These are phyloP conservation scores for Diacarnus erythraeanus DNA, from an alignment of 37 sponge, comb jelly and placozoan genomes.

Conservation along the genomic window DNA sequence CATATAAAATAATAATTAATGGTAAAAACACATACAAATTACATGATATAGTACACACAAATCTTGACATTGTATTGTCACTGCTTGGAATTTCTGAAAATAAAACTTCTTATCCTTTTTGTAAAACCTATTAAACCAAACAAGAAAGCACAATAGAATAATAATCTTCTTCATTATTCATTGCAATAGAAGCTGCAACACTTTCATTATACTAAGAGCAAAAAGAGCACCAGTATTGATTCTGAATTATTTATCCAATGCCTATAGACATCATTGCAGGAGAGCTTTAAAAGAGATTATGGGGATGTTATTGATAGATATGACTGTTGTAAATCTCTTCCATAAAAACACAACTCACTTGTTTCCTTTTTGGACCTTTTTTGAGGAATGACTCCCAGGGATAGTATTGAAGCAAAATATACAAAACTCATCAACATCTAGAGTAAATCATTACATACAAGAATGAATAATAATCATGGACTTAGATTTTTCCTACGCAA, in stretches of 20 bases:
- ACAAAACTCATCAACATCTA: constrained; percentile 86
- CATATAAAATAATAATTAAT: too few species aligned
- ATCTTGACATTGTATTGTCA: neutral
- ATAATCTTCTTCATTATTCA: too few species aligned
- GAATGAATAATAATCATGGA: neutral
- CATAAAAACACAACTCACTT: neutral
- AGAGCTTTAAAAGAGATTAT: too few species aligned
- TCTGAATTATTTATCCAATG: too few species aligned
- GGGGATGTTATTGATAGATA: too few species aligned
- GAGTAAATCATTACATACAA: neutral
- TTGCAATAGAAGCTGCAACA: too few species aligned
- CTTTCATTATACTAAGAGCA: too few species aligned
- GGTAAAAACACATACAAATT: too few species aligned
- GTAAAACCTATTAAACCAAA: neutral
- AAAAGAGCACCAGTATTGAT: too few species aligned
- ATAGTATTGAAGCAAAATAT: constrained; percentile 86
- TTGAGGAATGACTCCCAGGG: constrained; percentile 11
- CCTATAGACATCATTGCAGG: too few species aligned
- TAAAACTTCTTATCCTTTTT: neutral
- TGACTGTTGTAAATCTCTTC: neutral
- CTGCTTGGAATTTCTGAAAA: neutral
- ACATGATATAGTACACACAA: too few species aligned
- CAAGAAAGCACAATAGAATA: too few species aligned
- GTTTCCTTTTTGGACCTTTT: neutral
- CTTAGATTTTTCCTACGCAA: neutral